Percentiles rank a stretch among this genome's conserved stretches.
phyloP scores from a whole-genome alignment of 2,888 invertebrate species.

The Eupithecia dodoneata region DNA sequence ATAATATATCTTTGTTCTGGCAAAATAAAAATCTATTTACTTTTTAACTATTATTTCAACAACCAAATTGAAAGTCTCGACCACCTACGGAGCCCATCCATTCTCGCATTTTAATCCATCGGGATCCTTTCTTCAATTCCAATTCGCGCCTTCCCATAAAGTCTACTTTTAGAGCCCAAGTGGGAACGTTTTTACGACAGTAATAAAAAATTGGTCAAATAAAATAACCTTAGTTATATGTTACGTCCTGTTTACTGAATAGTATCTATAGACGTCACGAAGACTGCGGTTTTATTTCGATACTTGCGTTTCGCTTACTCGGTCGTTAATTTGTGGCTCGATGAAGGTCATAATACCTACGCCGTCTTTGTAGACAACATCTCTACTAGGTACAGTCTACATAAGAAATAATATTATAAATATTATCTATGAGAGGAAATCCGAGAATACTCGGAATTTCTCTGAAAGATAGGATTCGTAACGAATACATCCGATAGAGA shows the following conservation, averaged over 20 bases:
- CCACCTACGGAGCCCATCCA: background rate
- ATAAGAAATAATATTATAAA: too few relatives aligned
- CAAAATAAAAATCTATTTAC: too few relatives aligned
- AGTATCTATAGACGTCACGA: background rate
- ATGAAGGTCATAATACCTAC: background rate
- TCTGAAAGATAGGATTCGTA: too few relatives aligned
- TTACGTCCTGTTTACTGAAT: constrained; percentile 50
- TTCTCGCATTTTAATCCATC: constrained; percentile 2
- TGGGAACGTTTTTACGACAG: constrained; percentile 46
- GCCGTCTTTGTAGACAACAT: background rate
- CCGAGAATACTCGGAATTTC: too few relatives aligned
- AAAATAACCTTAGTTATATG: constrained; percentile 47
- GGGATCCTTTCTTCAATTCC: constrained; percentile 11
- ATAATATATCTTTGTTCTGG: too few relatives aligned
- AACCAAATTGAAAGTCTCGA: constrained; percentile 1
- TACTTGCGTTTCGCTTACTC: constrained; percentile 1
- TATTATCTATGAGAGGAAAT: too few relatives aligned
- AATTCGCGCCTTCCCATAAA: constrained; percentile 14
- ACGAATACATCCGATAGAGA: too few relatives aligned
- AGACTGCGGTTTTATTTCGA: background rate
- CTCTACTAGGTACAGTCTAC: background rate
- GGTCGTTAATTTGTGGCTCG: background rate
- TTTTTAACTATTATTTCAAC: background rate
- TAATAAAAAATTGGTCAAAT: constrained; percentile 59
- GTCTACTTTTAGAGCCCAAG: constrained; percentile 16